These are phyloP conservation scores for Enteromius trimaculatus DNA, from an alignment of 2,797 vertebrate genomes.

Conservation along the genomic window DNA sequence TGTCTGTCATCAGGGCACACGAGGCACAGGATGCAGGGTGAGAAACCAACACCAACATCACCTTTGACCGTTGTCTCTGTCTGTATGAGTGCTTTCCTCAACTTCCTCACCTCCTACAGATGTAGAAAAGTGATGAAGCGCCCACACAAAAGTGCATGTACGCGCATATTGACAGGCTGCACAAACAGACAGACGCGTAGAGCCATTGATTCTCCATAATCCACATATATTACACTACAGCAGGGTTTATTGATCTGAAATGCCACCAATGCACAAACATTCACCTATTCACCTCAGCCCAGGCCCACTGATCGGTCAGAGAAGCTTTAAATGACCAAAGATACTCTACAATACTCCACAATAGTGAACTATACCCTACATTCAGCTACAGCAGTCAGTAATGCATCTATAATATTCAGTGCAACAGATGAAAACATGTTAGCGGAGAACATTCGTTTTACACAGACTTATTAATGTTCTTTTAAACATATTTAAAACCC, in stretches of 20 bases:
- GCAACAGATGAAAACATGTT: not conserved
- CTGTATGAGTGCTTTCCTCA: not conserved
- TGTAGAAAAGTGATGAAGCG: not conserved
- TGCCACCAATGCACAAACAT: not conserved
- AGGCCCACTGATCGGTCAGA: not conserved
- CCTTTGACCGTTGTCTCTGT: not conserved
- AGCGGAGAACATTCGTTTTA: not conserved
- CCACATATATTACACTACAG: conserved; percentile 3
- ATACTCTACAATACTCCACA: not conserved
- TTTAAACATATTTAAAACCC: not conserved
- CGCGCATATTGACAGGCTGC: not conserved
- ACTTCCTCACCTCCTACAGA: not conserved
- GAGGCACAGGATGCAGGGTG: conserved; percentile 98
- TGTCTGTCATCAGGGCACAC: conserved; percentile 98
- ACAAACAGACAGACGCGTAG: not conserved
- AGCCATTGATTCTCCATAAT: conserved; percentile 31
- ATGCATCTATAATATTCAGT: not conserved
- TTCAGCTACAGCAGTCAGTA: not conserved
- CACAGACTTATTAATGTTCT: not conserved
- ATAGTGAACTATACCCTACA: not conserved
- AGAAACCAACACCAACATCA: conserved; percentile 59
- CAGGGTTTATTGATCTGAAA: not conserved
- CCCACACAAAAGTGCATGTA: not conserved
- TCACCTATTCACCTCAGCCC: not conserved
- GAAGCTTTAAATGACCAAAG: not conserved